Base-by-base conservation (phyloP, 2,797 vertebrate genomes). In the Coregonus sp. region DNA sequence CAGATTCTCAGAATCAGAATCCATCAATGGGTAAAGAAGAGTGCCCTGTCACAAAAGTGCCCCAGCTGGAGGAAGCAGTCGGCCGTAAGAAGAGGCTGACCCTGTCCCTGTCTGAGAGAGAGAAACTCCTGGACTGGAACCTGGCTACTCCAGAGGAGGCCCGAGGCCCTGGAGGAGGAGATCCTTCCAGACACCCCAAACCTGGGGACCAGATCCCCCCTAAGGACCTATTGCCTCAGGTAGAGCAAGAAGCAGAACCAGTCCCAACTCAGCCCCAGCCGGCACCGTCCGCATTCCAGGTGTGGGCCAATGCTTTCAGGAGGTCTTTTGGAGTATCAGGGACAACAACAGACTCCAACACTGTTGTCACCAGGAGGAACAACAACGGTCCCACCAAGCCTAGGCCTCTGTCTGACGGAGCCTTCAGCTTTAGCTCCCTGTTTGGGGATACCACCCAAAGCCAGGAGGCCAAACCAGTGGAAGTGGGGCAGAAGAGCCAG, bases 61-160 rank as follows among this genome's bases (percentile, higher is more conserved):
- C 33, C 47, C 0, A 14, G 76, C 25, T 37, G 52, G 78, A 75
- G 4, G 71, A 74, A 29, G 61, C 61, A 33, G 54, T 54, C 20
- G 1, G 20, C 72, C 73, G 65, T 0, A 94, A 88, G 80, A 95
- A 90, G 72, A 89, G 87, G 68, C 74, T 94, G 73, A 70, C 68
- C 1, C 86, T 96, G 56, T 87, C 86, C 16, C 65, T 3, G 0
- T 85, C 91, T 18, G 92, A 95, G 65, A 96, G 88, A 75, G 88
- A 90, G 70, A 91, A 82, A 78, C 85, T 95, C 1, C 81, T 88
- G 52, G 88, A 92, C 74, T 96, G 95, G 89, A 91, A 87, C 0
- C 20, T 80, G 4, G 9, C 3, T 12, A 71, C 74, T 18, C 80
- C 40, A 29, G 89, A 82, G 51, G 84, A 88, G 61, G 61, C 31